A percentile compares a stretch with the other conserved stretches of the same genome.
phyloP scores from a whole-genome alignment of 2,888 invertebrate genomes.

The Lycia hirtaria region DNA sequence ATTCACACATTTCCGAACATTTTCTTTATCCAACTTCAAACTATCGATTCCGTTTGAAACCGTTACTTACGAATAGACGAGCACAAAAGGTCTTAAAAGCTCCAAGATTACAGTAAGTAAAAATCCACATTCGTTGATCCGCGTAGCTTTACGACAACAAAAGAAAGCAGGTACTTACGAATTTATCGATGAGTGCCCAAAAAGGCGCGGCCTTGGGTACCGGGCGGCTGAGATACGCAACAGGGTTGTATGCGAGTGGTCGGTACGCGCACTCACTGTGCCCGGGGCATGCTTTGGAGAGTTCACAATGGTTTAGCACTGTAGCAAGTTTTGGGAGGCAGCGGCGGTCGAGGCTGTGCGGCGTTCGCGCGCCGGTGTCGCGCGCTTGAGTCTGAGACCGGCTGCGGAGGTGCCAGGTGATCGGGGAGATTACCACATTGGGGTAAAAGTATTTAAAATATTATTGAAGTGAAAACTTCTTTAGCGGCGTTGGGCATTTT shows the following conservation, averaged over 20 bases:
- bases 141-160: constrained; percentile 50
- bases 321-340: constrained; percentile 47
- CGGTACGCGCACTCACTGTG: constrained; percentile 34
- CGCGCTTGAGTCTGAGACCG: constrained; percentile 72
- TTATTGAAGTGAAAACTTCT: too few relatives aligned
- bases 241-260: constrained; percentile 52
- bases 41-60: constrained; percentile 9
- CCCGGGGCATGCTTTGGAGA: constrained; percentile 37
- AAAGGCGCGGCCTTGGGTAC: constrained; percentile 55
- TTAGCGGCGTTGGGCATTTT: too few relatives aligned
- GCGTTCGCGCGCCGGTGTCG: constrained; percentile 77
- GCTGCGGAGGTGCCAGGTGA: constrained; percentile 50
- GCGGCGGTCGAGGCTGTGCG: constrained; percentile 58
- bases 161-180: constrained; percentile 67
- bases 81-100: constrained; percentile 8
- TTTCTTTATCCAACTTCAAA: not conserved
- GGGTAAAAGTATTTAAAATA: not conserved
- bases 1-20: not conserved
- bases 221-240: constrained; percentile 54
- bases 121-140: constrained; percentile 31
- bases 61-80: not conserved
- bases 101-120: constrained; percentile 24
- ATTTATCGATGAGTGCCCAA: constrained; percentile 56
- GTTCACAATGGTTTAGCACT: constrained; percentile 54
- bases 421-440: constrained; percentile 3